Conservation (phyloP, 1,140 invertebrate genomes). For the Drosophila arizonae region DNA sequence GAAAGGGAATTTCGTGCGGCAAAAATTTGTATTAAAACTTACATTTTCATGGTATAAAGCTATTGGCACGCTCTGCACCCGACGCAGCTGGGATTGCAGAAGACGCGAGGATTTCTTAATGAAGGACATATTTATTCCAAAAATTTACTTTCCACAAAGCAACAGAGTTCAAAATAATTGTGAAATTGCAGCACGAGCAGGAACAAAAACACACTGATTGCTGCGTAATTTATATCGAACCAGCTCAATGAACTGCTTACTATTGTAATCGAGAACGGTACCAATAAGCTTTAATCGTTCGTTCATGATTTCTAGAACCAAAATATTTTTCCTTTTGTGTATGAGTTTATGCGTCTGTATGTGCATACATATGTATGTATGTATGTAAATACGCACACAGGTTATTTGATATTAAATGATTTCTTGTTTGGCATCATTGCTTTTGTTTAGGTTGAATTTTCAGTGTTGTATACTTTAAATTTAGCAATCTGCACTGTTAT, state of each 20-base stretch:
- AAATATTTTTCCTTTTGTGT: not conserved
- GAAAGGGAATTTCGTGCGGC: constrained; percentile 50
- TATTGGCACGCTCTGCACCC: constrained; percentile 75
- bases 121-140: constrained; percentile 54
- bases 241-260: constrained; percentile 5
- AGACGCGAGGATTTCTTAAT: constrained; percentile 56
- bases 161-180: constrained; percentile 44
- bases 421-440: not conserved
- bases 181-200: constrained; percentile 53
- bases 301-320: not conserved
- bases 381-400: not conserved
- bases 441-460: not conserved
- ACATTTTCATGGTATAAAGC: constrained; percentile 81
- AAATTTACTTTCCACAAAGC: constrained; percentile 23
- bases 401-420: constrained; percentile 5
- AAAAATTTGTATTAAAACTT: constrained; percentile 45
- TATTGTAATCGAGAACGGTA: not conserved
- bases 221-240: constrained; percentile 41
- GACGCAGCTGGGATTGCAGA: constrained; percentile 56
- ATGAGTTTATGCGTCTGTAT: not conserved
- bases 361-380: not conserved
- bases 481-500: not conserved
- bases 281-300: constrained; percentile 15
- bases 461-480: not conserved
- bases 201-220: constrained; percentile 24